Conservation (phyloP, 1,140 invertebrate genomes). For the Drosophila biarmipes region DNA sequence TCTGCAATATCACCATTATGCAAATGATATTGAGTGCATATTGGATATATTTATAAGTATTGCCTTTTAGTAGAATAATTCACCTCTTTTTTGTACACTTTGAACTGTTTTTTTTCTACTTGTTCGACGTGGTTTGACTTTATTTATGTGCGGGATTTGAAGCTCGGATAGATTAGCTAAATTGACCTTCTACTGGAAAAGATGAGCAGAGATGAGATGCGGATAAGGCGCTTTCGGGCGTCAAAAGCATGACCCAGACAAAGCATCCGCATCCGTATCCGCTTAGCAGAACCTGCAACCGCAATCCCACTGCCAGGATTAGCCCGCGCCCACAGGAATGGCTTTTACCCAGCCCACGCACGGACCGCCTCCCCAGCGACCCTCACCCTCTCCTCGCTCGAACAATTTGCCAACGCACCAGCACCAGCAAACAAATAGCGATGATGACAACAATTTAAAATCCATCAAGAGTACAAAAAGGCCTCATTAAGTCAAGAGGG, state of each 20-base stretch:
- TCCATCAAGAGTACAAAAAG: conserved; percentile 83
- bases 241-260: conserved; percentile 46
- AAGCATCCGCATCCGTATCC: conserved; percentile 2
- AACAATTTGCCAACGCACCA: conserved; percentile 13
- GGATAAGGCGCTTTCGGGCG: conserved; percentile 52
- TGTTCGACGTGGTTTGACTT: not conserved
- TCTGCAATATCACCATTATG: too few relatives aligned
- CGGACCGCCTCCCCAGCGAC: not conserved
- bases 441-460: conserved; percentile 84
- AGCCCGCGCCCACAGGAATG: conserved; percentile 22
- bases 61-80: not conserved
- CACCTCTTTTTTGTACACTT: too few relatives aligned
- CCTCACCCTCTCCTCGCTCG: conserved; percentile 7
- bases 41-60: not conserved
- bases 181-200: not conserved
- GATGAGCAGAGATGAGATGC: conserved; percentile 3
- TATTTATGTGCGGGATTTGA: not conserved
- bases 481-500: conserved; percentile 84
- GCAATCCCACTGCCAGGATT: conserved; percentile 43
- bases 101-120: not conserved
- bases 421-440: conserved; percentile 56
- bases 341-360: not conserved
- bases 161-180: not conserved
- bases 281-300: conserved; percentile 26
- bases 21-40: too few relatives aligned